phyloP scores from a whole-genome alignment of 2,888 invertebrate species.

The Toxonevra muliebris region DNA sequence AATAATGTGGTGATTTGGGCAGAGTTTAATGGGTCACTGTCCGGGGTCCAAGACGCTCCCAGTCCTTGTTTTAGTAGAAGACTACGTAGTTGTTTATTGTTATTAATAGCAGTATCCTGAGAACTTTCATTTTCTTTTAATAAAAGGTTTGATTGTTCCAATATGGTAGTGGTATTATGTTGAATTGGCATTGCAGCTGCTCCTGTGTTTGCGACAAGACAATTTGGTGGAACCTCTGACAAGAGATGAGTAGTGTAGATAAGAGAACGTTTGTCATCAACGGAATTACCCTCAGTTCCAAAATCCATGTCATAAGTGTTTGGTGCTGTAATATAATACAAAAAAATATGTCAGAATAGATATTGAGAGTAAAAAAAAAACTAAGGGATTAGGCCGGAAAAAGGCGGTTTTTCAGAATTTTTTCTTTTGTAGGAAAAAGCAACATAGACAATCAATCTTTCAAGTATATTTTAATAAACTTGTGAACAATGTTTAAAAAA shows the following conservation, averaged over 20 bases:
- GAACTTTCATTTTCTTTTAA: background rate
- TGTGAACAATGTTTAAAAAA: no score
- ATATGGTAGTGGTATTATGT: conserved; percentile 1
- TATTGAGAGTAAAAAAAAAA: no score
- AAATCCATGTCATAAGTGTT: background rate
- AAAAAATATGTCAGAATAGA: no score
- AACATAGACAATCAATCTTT: no score
- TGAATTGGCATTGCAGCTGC: background rate
- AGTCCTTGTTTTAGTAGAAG: conserved; percentile 71
- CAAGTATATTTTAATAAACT: no score
- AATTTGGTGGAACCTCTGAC: background rate
- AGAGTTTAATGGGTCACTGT: conserved; percentile 9
- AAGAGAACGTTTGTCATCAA: background rate
- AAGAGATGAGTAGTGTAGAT: background rate
- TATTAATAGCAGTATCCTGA: conserved; percentile 55
- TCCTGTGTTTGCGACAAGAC: background rate
- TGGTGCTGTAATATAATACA: background rate
- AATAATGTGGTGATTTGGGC: no score
- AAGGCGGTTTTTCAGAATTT: no score
- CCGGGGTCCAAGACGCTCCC: conserved; percentile 20
- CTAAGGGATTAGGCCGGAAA: no score
- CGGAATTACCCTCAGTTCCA: background rate
- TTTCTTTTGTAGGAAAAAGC: no score
- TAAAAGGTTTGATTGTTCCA: conserved; percentile 5
- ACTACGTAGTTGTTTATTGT: conserved; percentile 82